These are phyloP conservation scores for Ameiurus melas DNA, from an alignment of 2,113 vertebrate species.

Conservation along the genomic window DNA sequence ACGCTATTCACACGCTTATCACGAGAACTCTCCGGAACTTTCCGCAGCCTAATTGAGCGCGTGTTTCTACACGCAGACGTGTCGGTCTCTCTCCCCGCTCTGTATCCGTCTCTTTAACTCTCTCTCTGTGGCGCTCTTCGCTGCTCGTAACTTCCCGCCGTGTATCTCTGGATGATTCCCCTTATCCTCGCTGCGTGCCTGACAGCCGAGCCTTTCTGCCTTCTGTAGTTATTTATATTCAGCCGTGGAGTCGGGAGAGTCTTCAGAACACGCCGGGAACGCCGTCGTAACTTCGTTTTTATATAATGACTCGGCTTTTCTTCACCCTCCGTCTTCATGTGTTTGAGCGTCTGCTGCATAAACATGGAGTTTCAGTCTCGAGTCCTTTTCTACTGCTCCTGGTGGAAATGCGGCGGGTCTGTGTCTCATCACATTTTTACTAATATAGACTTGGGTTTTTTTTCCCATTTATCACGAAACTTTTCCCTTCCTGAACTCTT, in stretches of 20 bases:
- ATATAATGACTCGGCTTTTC: background rate
- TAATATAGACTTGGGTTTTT: background rate
- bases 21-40: background rate
- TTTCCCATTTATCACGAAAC: background rate
- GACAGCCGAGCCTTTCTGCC: conserved; percentile 11
- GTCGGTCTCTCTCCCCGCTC: background rate
- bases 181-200: conserved; percentile 7
- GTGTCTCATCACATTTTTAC: background rate
- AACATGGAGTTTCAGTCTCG: background rate
- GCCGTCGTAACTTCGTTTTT: no score
- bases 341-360: background rate
- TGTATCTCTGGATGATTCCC: conserved; percentile 21
- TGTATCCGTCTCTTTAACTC: background rate
- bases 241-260: background rate
- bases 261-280: background rate
- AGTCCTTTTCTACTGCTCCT: background rate
- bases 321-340: background rate
- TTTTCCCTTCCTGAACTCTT: background rate
- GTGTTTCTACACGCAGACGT: background rate
- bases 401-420: background rate
- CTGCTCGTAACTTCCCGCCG: background rate
- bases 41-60: background rate
- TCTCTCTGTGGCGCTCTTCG: background rate
- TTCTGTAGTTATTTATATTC: conserved; percentile 31
- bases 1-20: background rate